Conservation (phyloP, 2,888 invertebrate genomes). For the Mamestra brassicae region DNA sequence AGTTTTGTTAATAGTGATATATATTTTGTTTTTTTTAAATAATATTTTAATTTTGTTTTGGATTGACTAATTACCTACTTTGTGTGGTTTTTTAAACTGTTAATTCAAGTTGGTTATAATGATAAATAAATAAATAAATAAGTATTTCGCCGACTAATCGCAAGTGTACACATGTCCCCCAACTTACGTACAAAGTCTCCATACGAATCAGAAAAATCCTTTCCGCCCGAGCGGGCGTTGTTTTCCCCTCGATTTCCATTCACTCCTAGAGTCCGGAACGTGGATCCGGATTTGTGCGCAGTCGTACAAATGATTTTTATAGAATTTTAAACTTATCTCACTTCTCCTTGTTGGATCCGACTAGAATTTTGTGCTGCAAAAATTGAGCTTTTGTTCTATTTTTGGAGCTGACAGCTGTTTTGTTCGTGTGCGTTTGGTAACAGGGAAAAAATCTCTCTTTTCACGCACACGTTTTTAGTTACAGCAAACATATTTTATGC, state of each 20-base stretch:
- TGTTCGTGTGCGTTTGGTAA: constrained; percentile 7
- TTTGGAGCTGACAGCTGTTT: constrained; percentile 33
- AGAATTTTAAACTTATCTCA: constrained; percentile 68
- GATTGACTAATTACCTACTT: too few relatives aligned
- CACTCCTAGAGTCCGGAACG: constrained; percentile 65
- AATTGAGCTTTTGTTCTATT: constrained; percentile 38
- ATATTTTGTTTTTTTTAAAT: too few relatives aligned
- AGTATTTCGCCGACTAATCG: constrained; percentile 33
- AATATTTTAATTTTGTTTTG: too few relatives aligned
- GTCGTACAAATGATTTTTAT: constrained; percentile 69
- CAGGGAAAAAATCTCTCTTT: constrained; percentile 9
- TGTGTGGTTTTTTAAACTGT: too few relatives aligned
- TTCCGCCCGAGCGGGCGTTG: constrained; percentile 72
- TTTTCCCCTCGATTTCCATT: constrained; percentile 80
- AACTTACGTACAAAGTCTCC: constrained; percentile 57
- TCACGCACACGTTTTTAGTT: constrained; percentile 13
- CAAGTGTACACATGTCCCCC: constrained; percentile 58
- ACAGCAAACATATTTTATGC: constrained; percentile 19
- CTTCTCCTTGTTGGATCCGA: constrained; percentile 51
- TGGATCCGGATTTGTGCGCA: constrained; percentile 65
- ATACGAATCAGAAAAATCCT: constrained; percentile 73
- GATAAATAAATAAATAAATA: neutral
- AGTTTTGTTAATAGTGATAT: too few relatives aligned
- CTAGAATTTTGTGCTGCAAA: constrained; percentile 54
- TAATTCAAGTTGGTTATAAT: too few relatives aligned